phyloP scores from a whole-genome alignment of 2,888 invertebrate species.

The Kuschelorhynchus macadamiae region DNA sequence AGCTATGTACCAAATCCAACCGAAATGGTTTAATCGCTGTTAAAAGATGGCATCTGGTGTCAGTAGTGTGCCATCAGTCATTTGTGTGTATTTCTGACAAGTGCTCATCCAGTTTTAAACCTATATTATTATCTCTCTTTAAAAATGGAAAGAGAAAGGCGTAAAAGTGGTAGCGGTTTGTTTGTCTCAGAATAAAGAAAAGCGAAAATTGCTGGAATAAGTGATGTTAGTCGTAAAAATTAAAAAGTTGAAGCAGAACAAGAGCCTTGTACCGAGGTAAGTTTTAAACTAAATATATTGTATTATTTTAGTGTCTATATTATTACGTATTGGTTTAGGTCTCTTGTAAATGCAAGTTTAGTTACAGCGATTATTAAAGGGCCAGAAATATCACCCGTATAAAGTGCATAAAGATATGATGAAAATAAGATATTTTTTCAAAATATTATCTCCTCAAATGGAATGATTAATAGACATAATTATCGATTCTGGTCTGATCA shows the following conservation, averaged over 20 bases:
- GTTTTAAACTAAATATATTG: not conserved
- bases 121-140: not conserved
- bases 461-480: no score
- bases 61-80: conserved; percentile 2
- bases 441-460: no score
- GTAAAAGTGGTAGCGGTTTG: not conserved
- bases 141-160: no score
- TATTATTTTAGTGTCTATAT: conserved; percentile 11
- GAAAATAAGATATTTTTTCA: no score
- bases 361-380: no score
- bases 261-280: conserved; percentile 12
- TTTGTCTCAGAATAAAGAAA: conserved; percentile 17
- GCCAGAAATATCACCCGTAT: no score
- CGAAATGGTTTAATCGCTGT: not conserved
- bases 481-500: no score
- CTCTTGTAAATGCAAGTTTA: conserved; percentile 8
- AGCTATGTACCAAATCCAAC: not conserved
- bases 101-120: not conserved
- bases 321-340: conserved; percentile 18
- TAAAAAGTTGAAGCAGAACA: conserved; percentile 5
- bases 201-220: conserved; percentile 21
- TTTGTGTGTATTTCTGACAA: conserved; percentile 1
- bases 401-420: no score
- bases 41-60: conserved; percentile 9
- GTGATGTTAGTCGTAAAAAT: conserved; percentile 5